A percentile compares a stretch with the other conserved stretches of the same genome.
Conservation (phyloP, 2,888 invertebrate species). For the Bombylius discolor region DNA sequence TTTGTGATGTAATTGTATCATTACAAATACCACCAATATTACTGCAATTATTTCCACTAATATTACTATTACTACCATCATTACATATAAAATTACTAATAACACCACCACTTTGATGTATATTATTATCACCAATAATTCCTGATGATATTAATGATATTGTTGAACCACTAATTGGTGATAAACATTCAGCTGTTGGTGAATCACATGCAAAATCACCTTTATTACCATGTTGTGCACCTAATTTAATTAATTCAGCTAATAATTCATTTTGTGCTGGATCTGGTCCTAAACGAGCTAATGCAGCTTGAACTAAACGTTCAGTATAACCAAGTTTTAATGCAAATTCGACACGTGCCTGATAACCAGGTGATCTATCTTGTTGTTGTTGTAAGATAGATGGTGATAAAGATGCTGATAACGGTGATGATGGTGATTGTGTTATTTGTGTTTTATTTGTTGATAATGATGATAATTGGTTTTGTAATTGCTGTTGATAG, state of each 20-base stretch:
- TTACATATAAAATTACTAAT: slow-evolving; percentile 22
- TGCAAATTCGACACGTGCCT: slow-evolving; percentile 73
- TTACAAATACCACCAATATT: not conserved
- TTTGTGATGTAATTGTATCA: slow-evolving; percentile 4
- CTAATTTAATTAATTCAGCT: slow-evolving; percentile 75
- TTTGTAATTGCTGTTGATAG: not conserved
- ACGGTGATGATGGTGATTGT: slow-evolving; percentile 10
- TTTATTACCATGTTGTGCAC: slow-evolving; percentile 39
- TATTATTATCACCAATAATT: not conserved
- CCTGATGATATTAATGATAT: not conserved
- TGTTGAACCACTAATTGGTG: slow-evolving; percentile 7
- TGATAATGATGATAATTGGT: slow-evolving; percentile 7
- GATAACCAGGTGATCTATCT: slow-evolving; percentile 27
- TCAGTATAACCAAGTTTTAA: slow-evolving; percentile 87
- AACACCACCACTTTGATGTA: slow-evolving; percentile 11
- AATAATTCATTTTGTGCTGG: slow-evolving; percentile 79
- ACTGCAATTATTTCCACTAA: slow-evolving; percentile 22
- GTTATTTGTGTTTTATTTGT: not conserved
- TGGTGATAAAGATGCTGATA: not conserved
- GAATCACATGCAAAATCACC: slow-evolving; percentile 26
- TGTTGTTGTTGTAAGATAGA: not conserved
- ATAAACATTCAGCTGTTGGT: slow-evolving; percentile 13
- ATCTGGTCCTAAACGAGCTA: slow-evolving; percentile 71
- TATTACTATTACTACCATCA: slow-evolving; percentile 20
- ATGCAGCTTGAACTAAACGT: slow-evolving; percentile 64